phyloP scores from a whole-genome alignment of 2,113 vertebrate species.

The Formicarius rufipectus region DNA sequence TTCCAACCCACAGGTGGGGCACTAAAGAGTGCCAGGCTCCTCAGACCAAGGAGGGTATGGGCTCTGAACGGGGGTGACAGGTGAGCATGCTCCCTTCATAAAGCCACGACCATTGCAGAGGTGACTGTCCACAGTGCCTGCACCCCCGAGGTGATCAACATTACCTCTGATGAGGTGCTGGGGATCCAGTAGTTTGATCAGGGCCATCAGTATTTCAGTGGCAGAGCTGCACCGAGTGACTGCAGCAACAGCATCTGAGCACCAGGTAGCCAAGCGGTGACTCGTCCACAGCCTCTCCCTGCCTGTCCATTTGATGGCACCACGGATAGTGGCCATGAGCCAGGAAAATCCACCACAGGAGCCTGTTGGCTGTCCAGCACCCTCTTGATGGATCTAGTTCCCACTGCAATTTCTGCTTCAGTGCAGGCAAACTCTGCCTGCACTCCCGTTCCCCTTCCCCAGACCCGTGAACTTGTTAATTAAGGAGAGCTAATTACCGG shows the following conservation, averaged over 20 bases:
- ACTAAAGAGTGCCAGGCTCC: neutral
- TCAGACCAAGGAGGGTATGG: fast-evolving
- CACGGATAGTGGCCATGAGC: neutral
- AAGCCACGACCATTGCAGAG: neutral
- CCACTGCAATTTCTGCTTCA: neutral
- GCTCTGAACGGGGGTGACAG: neutral
- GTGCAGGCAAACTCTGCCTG: neutral
- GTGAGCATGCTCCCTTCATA: fast-evolving
- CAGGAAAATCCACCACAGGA: neutral
- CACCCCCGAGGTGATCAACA: neutral
- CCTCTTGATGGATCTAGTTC: neutral
- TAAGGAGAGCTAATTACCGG: neutral
- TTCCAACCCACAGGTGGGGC: neutral
- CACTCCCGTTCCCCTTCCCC: neutral
- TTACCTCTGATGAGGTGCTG: fast-evolving
- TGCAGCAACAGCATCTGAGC: neutral
- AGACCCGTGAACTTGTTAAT: neutral
- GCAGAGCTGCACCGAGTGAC: neutral
- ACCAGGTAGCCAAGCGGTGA: neutral
- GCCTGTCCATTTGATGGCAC: neutral
- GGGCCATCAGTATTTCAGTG: neutral
- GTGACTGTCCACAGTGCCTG: neutral
- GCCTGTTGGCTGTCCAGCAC: neutral
- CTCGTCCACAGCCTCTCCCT: neutral
- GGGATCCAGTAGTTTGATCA: neutral